These are phyloP conservation scores for Aegotheles bennettii DNA, from an alignment of 2,113 vertebrate species.

Conservation along the genomic window DNA sequence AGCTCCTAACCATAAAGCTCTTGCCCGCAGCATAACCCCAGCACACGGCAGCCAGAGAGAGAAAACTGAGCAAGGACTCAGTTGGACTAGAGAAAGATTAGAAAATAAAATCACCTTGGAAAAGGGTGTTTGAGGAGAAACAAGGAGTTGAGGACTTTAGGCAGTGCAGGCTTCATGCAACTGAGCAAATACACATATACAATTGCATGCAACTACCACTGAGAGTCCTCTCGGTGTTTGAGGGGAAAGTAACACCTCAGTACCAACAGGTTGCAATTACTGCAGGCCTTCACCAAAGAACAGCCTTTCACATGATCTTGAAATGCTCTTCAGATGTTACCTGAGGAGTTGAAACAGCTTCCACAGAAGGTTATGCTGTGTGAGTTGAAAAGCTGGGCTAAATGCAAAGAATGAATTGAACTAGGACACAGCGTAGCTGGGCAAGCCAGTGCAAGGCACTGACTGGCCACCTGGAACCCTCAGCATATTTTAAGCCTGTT, in stretches of 20 bases:
- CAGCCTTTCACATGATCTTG: not conserved
- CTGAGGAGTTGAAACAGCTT: not conserved
- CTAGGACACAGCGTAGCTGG: not conserved
- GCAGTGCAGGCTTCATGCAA: not conserved
- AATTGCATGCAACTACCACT: not conserved
- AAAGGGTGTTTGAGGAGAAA: not conserved
- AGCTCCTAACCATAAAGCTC: not conserved
- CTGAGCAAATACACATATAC: not conserved
- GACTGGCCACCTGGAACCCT: not conserved
- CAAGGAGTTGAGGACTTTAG: not conserved
- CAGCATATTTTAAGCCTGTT: not conserved
- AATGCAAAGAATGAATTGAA: not conserved
- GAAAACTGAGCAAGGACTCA: not conserved
- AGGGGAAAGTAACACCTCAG: not conserved
- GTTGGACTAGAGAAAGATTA: not conserved
- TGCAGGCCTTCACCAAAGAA: not conserved
- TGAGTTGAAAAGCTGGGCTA: not conserved
- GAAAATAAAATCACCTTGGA: not conserved
- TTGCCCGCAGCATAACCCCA: not conserved
- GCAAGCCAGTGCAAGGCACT: fast-evolving
- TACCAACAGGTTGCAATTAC: not conserved
- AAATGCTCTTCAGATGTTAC: not conserved
- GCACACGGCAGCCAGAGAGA: not conserved
- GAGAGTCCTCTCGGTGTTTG: not conserved
- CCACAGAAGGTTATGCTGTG: not conserved